Base-by-base conservation (phyloP, 2,797 vertebrate genomes). In the Micropoecilia bifurca region DNA sequence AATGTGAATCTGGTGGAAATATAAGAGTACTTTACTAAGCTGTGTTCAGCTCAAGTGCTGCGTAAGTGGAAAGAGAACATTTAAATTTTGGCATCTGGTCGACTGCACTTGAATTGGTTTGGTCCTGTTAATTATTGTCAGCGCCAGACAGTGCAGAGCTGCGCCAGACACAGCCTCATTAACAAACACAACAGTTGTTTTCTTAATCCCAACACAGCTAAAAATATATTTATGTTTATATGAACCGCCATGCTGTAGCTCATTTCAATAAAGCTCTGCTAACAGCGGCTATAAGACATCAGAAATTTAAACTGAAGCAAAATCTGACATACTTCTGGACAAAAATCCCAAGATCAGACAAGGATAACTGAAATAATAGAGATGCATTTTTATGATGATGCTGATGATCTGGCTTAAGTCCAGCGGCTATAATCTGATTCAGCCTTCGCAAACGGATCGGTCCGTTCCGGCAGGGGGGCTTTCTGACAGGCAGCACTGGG, bases 51-150 rank as follows among this genome's bases (percentile, higher is more conserved):
- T 8, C 59, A 63, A 63, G 30, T 18, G 30, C 59, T 63, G 30
- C 16, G 16, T 41, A 55, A 71, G 68, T 73, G 25, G 6, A 73
- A 69, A 36, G 39, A 30, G 18, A 2, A 20, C 0, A 46, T 57
- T 45, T 4, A 25, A 73, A 71, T 57, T 28, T 71, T 53, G 59
- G 76, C 79, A 73, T 81, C 61, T 80, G 73, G 2, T 78, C 61
- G 28, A 5, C 0, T 57, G 55, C 20, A 20, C 59, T 30, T 43
- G 74, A 48, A 57, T 12, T 25, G 57, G 39, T 72, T 69, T 2
- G 41, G 48, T 14, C 28, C 77, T 61, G 9, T 82, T 89, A 81
- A 87, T 81, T 55, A 76, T 79, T 55, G 86, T 71, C 20, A 79
- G 71, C 1, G 1, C 66, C 78, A 12, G 66, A 41, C 20, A 47